Percentiles rank a stretch among this genome's conserved stretches.
phyloP scores from a whole-genome alignment of 1,140 invertebrate genomes.

The Bombyx mori region ASM3026992v2 NC_085114.1:8283001-8283500 shows the following conservation, averaged over 20 bases:
- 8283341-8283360: too few relatives aligned
- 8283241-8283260: neutral
- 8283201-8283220: neutral
- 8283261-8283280: neutral
- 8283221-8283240: neutral
- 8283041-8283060: conserved; percentile 76
- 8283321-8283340: too few relatives aligned
- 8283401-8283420: too few relatives aligned
- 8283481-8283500: too few relatives aligned
- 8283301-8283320: too few relatives aligned
- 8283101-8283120: conserved; percentile 94
- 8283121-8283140: conserved; percentile 92
- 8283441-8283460: too few relatives aligned
- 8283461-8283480: too few relatives aligned
- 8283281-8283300: too few relatives aligned
- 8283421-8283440: too few relatives aligned
- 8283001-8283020: neutral
- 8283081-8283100: conserved; percentile 77
- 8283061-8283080: conserved; percentile 75
- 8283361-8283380: too few relatives aligned
- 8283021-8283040: conserved; percentile 35
- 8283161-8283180: conserved; percentile 77
- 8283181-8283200: conserved; percentile 47
- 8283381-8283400: too few relatives aligned
- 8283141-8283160: conserved; percentile 80